Evolutionary conservation across 2,113 vertebrate species (phyloP), one percentile per base, ranked within the genome.

Genomic region (Gobiocypris rarus): DNA sequence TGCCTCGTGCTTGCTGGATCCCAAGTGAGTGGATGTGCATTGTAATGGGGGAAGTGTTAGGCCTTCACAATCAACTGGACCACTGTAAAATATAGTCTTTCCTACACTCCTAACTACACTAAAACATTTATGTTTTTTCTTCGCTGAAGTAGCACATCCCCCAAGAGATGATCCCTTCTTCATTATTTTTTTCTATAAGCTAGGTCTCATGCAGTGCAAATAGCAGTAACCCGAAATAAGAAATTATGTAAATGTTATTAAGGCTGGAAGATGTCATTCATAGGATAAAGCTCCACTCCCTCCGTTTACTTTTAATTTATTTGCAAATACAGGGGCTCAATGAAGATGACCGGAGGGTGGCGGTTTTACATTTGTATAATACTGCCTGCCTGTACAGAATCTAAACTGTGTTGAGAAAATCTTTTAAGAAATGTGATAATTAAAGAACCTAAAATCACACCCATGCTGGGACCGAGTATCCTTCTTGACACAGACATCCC

Each of bases 201-300:
- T 94, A 93, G 91, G 94, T 95, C 96, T 97, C 96, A 95, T 95
- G 94, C 96, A 94, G 96, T 95, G 97, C 97, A 98, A 98, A 99
- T 96, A 98, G 96, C 96, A 96, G 84, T 91, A 95, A 96, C 95
- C 96, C 96, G 92, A 95, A 95, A 95, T 93, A 96, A 97, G 97
- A 97, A 99, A 97, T 98, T 98, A 98, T 98, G 97, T 98, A 97
- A 98, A 98, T 99, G 98, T 98, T 98, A 98, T 98, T 97, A 98
- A 98, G 97, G 97, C 95, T 95, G 96, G 96, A 96, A 96, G 96
- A 94, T 94, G 95, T 97, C 97, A 97, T 97, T 98, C 96, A 97
- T 97, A 94, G 90, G 93, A 91, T 94, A 96, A 96, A 95, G 95
- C 94, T 95, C 89, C 89, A 90, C 93, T 94, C 95, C 96, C 95